Base-by-base conservation (phyloP, 2,113 vertebrate genomes). In the Strix uralensis region DNA sequence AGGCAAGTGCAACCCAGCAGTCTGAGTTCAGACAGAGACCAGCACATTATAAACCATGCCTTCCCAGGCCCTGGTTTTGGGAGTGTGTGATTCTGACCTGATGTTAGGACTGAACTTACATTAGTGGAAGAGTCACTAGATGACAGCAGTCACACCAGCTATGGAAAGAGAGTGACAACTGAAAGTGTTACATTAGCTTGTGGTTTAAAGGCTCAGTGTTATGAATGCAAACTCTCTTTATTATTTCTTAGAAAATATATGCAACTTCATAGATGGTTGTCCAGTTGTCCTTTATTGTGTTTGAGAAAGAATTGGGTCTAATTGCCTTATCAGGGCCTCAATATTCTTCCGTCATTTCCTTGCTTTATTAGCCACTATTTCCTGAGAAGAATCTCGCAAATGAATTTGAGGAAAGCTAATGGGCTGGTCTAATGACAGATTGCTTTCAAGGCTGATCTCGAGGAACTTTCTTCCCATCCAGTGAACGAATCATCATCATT, bases 1-100 rank as follows among this genome's bases (percentile, higher is more conserved):
- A 47, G 59, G 36, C 88, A 88, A 72, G 34, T 36, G 36, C 54
- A 86, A n/a, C 36, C 9, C 21, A 96, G 66, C 94, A 96, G 58
- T 98, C 97, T 96, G 96, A 95, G 70, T 97, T 95, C 78, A 90
- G 81, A 46, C 44, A 42, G 40, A 94, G 93, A 92, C 10, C 70
- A 92, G 27, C 84, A 94, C 32, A 58, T 97, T 78, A 81, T 92
- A 92, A 89, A 58, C 66, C 59, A 13, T 49, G 55, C 71, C 6
- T 63, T 69, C 58, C 93, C 94, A 72, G 90, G 67, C 25, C 88
- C 95, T 49, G 89, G 16, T 62, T 80, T 71, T 94, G 92, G 96
- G 97, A 27, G 40, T 90, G 6, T 72, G 55, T 47, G 72, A 54
- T 61, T 73, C 66, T 59, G 46, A 44, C n/a, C 74, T 85, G 15